A percentile compares a stretch with the other conserved stretches of the same genome.
These are phyloP conservation scores for Sphenopsis melanotis DNA, from an alignment of 2,797 vertebrate genomes.

Conservation along the genomic window DNA sequence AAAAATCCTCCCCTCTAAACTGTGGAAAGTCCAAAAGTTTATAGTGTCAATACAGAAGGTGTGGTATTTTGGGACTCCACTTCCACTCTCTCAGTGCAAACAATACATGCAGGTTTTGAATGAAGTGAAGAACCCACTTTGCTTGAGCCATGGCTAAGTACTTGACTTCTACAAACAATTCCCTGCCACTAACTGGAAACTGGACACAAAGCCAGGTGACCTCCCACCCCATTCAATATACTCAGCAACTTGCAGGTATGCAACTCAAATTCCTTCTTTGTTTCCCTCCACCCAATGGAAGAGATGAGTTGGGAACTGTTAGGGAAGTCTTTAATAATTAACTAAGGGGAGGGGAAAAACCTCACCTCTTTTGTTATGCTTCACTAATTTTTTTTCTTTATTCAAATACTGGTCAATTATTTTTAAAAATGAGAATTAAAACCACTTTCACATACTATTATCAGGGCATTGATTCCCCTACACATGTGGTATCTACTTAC, in stretches of 20 bases:
- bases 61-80: neutral
- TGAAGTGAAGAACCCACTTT: neutral
- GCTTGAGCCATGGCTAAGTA: neutral
- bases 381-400: neutral
- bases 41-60: accelerated
- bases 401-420: neutral
- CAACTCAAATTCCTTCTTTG: neutral
- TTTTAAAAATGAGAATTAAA: neutral
- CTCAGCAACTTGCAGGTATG: neutral
- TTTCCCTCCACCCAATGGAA: neutral
- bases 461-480: neutral
- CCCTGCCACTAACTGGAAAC: neutral
- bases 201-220: neutral
- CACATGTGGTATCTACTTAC: neutral
- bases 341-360: neutral
- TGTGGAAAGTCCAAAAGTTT: neutral
- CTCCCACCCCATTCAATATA: neutral
- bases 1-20: neutral
- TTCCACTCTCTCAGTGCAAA: neutral
- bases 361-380: neutral
- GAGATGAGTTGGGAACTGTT: neutral
- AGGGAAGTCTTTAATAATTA: neutral
- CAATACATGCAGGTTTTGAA: neutral
- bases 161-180: neutral
- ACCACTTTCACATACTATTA: neutral